Conservation (phyloP, 2,113 vertebrate species). For the Ploceus nigricollis region DNA sequence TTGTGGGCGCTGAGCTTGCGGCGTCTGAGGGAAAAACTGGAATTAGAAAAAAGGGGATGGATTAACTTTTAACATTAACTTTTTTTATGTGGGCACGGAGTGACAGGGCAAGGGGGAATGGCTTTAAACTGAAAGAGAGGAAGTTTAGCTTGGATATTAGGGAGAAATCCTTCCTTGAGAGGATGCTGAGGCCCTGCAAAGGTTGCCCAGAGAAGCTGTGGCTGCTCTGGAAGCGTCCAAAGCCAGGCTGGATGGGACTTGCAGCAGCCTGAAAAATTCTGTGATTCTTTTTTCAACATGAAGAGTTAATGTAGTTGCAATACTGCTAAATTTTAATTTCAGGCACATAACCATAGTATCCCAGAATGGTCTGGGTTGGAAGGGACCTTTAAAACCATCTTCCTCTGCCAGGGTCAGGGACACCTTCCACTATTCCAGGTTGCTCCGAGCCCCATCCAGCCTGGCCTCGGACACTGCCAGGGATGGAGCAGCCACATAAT, state of each 20-base stretch:
- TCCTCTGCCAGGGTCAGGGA: background rate
- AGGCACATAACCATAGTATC: background rate
- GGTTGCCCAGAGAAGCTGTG: background rate
- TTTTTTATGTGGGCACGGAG: fast-evolving
- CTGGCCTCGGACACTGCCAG: background rate
- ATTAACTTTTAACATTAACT: background rate
- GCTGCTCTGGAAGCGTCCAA: background rate
- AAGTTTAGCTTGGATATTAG: background rate
- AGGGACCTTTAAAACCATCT: background rate
- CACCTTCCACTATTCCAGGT: background rate
- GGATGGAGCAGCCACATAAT: background rate
- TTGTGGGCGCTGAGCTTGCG: background rate
- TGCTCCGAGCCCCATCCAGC: fast-evolving
- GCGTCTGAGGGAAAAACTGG: background rate
- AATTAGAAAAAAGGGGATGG: background rate
- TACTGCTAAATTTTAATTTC: background rate
- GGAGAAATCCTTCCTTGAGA: background rate
- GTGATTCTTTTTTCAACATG: background rate
- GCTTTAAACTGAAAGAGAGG: background rate
- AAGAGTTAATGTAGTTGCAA: background rate
- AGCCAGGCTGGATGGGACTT: background rate
- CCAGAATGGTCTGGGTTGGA: background rate
- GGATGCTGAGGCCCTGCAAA: background rate
- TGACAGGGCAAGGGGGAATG: background rate
- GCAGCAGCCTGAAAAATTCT: background rate